Percentiles rank a stretch among this genome's conserved stretches.
phyloP scores from a whole-genome alignment of 1,140 invertebrate genomes.

The Lordiphosa mommai region DNA sequence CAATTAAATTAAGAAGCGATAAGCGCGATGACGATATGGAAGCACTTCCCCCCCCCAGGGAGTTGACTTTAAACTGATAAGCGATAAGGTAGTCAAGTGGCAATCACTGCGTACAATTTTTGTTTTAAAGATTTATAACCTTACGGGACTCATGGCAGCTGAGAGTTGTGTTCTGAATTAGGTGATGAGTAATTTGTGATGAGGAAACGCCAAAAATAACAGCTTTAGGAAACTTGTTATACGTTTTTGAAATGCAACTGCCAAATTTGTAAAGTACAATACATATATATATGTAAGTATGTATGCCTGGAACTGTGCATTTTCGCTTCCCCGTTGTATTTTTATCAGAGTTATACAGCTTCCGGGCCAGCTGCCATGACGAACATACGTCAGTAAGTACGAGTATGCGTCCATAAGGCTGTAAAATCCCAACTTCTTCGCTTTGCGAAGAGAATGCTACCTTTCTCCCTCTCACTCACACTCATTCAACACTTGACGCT shows the following conservation, averaged over 20 bases:
- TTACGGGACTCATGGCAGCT: slow-evolving; percentile 21
- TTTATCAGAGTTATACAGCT: slow-evolving; percentile 35
- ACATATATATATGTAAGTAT: slow-evolving; percentile 7
- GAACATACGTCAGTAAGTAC: too few species aligned
- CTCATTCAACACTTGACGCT: slow-evolving; percentile 18
- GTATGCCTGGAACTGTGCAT: slow-evolving; percentile 36
- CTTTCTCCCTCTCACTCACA: background rate
- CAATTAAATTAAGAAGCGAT: slow-evolving; percentile 27
- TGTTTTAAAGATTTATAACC: slow-evolving; percentile 40
- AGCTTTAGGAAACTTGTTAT: slow-evolving; percentile 56
- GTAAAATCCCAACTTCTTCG: slow-evolving; percentile 15
- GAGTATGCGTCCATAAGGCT: too few species aligned
- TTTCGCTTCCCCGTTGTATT: slow-evolving; percentile 62
- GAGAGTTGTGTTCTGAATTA: slow-evolving; percentile 39
- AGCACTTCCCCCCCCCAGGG: too few species aligned
- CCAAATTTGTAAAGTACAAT: slow-evolving; percentile 44
- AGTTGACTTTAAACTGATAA: slow-evolving; percentile 31
- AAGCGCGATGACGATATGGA: background rate
- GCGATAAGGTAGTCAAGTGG: slow-evolving; percentile 43
- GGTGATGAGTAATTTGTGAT: slow-evolving; percentile 43
- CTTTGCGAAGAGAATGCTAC: background rate
- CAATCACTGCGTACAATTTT: slow-evolving; percentile 44
- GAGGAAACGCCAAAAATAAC: background rate
- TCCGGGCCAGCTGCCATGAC: slow-evolving; percentile 41
- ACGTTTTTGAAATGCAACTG: slow-evolving; percentile 40